Evolutionary conservation across 2,797 vertebrate genomes (phyloP).

Genomic region (Stomatorhinus walkeri): DNA sequence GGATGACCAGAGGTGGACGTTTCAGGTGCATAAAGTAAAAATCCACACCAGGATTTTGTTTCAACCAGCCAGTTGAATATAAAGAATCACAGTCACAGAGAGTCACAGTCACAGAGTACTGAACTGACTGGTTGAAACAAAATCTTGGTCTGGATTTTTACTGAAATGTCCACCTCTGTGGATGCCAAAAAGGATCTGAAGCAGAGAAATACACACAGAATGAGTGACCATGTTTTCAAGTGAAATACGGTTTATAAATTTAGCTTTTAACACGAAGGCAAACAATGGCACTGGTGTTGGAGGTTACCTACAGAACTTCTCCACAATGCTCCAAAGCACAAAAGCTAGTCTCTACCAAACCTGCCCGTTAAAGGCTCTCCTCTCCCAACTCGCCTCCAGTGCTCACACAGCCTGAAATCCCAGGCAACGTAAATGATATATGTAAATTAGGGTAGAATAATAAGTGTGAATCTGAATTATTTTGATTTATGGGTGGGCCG

Average conservation of each 20-base stretch:
- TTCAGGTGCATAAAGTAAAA: neutral
- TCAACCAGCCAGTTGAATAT: neutral
- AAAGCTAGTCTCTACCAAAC: neutral
- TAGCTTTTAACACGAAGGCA: neutral
- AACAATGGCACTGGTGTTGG: neutral
- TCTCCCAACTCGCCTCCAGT: neutral
- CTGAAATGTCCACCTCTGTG: neutral
- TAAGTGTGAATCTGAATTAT: neutral
- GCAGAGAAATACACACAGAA: neutral
- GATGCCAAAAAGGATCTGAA: neutral
- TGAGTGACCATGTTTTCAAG: neutral
- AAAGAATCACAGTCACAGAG: neutral
- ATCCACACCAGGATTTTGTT: neutral
- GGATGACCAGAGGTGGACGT: neutral
- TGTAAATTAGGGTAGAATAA: constrained; percentile 2
- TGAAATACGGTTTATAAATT: neutral
- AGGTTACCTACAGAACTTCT: neutral
- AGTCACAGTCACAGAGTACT: neutral
- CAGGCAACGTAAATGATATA: neutral
- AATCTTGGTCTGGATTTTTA: neutral
- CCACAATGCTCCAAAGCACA: neutral
- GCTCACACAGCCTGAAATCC: neutral
- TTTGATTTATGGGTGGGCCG: neutral
- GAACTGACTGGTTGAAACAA: neutral
- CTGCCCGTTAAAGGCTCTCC: neutral